Base-by-base conservation (phyloP, 2,113 vertebrate species). In the Laticauda laticaudata region DNA sequence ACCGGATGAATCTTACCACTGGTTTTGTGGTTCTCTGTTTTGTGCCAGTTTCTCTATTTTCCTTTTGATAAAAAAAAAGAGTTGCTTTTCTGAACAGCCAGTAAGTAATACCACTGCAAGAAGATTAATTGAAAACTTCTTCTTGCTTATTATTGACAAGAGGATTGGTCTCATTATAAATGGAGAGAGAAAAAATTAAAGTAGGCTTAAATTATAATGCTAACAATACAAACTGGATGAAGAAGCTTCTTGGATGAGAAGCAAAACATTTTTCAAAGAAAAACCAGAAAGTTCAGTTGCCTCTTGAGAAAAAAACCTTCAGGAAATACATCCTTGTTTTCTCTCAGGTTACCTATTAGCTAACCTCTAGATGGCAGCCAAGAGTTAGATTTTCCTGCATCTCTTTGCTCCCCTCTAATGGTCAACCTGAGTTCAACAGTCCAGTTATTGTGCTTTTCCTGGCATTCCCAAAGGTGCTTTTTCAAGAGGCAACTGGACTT, bases 121-220 rank as follows among this genome's bases (percentile, higher is more conserved):
- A 81, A 89, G 4, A 26, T 57, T 92, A 15, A 18, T n/a, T 11
- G 18, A 89, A 89, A 24, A 55, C 59, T 81, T 85, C 20, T 57
- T 89, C 87, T 87, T 55, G 34, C 61, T 89, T 89, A n/a, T 34
- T 57, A 64, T 56, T 26, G 87, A 57, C 89, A 89, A 92, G 61
- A 89, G 64, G 92, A 57, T 89, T 92, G 89, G 56, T n/a, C 26
- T 92, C 39, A 85, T 92, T 92, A 89, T 55, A 81, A 85, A 92
- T 56, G 14, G 87, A 15, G 34, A 39, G 34, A 39, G 34, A 20
- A 45, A 18, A 85, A 3, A n/a, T 2, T 7, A 75, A 29, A 92
- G 43, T 64, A 88, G 61, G 8, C 81, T 56, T 92, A 55, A 69
- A 87, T 10, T 64, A 85, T 24, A 81, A 26, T 48, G 26, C 53